Base-by-base conservation (phyloP, 2,888 invertebrate genomes). In the Xestia ashworthii region DNA sequence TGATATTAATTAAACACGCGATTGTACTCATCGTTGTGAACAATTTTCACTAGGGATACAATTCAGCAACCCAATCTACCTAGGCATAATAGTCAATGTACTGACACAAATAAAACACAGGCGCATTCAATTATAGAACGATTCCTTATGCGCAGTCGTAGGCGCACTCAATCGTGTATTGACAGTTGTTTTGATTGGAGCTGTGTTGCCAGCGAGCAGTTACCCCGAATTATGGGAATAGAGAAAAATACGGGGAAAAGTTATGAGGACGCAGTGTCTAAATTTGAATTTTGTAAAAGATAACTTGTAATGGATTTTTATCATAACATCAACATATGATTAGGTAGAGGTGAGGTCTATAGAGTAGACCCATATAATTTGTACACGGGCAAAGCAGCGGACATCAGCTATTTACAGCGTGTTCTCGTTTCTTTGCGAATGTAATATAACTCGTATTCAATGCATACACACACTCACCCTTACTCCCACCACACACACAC, bases 101-200 rank as follows among this genome's bases (percentile, higher is more conserved):
- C 62, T 77, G 74, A 55, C 55, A 81, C 71, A 67, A 85, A 67
- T 84, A 74, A 82, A 74, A 74, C 41, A 71, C 58, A 82, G 65
- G 41, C 83, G 64, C 85, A 77, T 85, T 85, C 83, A 78, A 71
- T 82, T 78, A 78, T 84, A 84, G 78, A 84, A 75, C 72, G 83
- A 82, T 73, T 78, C 74, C 78, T 78, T 85, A 85, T 73, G 82
- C 78, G 78, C 82, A 85, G 70, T 84, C 86, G 83, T 60, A 75
- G 78, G 75, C 78, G 67, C 78, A 83, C 74, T 82, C 75, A 84
- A 87, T 88, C 86, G 86, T 84, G 50, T 81, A 84, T 86, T 84
- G 86, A 88, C 88, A 86, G 84, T 66, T 88, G 87, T 86, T 87
- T 86, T 84, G 86, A 87, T 87, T 88, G 78, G 55, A 76, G 16